phyloP scores from a whole-genome alignment of 1,140 invertebrate species.

The Sarcophaga peregrina region DNA sequence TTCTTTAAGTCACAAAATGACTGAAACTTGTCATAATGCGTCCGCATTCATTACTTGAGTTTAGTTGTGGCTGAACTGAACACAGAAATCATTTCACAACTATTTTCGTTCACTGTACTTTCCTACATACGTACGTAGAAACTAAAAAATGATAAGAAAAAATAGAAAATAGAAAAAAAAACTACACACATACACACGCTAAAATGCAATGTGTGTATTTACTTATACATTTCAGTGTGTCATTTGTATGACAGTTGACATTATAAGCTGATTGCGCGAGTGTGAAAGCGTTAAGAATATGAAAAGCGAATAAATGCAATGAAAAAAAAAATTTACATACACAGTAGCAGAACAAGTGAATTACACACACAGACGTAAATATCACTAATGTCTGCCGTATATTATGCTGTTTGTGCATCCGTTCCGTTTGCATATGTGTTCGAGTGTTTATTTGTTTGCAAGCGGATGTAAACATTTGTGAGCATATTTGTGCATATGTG shows the following conservation, averaged over 20 bases:
- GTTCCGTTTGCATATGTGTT: neutral
- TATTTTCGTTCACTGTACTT: neutral
- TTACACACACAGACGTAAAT: neutral
- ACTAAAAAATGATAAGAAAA: neutral
- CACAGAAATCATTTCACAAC: constrained; percentile 8
- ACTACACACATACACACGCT: constrained; percentile 1
- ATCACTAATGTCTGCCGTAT: neutral
- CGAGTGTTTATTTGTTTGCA: neutral
- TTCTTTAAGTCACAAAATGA: no score
- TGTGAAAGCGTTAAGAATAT: constrained; percentile 38
- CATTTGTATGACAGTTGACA: constrained; percentile 38
- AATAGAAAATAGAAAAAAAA: neutral
- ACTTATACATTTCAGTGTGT: constrained; percentile 21
- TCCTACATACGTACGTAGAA: neutral
- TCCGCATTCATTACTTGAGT: no score
- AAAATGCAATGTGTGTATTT: neutral
- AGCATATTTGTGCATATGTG: neutral
- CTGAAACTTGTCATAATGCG: no score
- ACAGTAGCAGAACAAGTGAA: neutral
- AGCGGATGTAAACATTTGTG: no score
- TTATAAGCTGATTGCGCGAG: constrained; percentile 41
- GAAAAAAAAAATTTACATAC: neutral
- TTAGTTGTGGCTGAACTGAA: no score
- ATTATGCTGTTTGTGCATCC: no score
- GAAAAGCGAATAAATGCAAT: constrained; percentile 32